phyloP scores from a whole-genome alignment of 2,888 invertebrate genomes.

The Heliconius cydno region DNA sequence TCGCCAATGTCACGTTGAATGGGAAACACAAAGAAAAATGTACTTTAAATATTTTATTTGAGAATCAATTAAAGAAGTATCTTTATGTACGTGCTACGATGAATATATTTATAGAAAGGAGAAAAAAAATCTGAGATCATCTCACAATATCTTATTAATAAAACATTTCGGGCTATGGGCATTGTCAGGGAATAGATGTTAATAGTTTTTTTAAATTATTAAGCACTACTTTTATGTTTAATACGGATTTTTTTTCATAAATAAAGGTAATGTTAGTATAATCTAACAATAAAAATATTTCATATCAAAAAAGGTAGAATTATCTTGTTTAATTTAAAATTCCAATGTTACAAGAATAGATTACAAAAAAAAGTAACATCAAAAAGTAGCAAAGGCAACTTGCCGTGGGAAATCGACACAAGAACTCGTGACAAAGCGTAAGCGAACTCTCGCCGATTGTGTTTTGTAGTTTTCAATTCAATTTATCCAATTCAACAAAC shows the following conservation, averaged over 20 bases:
- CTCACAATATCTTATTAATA: not conserved
- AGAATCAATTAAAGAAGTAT: not conserved
- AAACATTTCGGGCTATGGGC: not conserved
- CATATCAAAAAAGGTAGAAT: not conserved
- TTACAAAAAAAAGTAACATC: slow-evolving; percentile 39
- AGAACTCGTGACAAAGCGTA: slow-evolving; percentile 54
- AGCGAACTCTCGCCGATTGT: slow-evolving; percentile 52
- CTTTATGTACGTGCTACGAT: not conserved
- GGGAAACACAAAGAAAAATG: too few species aligned
- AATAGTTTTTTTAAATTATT: too few species aligned
- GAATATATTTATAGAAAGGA: not conserved
- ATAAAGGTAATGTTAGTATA: too few species aligned
- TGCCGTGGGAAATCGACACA: slow-evolving; percentile 61
- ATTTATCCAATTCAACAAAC: slow-evolving; percentile 33
- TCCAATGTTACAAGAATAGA: slow-evolving; percentile 59
- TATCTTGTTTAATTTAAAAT: slow-evolving; percentile 52
- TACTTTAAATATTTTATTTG: not conserved
- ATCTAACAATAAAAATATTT: too few species aligned
- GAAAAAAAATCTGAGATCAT: not conserved
- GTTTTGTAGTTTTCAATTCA: slow-evolving; percentile 49
- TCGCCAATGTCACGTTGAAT: too few species aligned
- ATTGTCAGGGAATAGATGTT: not conserved
- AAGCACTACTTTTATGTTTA: too few species aligned
- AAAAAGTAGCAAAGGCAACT: slow-evolving; percentile 46
- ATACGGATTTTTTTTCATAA: too few species aligned